Evolutionary conservation across 1,140 invertebrate genomes (phyloP).

Genomic region (Scylla paramamosain): DNA sequence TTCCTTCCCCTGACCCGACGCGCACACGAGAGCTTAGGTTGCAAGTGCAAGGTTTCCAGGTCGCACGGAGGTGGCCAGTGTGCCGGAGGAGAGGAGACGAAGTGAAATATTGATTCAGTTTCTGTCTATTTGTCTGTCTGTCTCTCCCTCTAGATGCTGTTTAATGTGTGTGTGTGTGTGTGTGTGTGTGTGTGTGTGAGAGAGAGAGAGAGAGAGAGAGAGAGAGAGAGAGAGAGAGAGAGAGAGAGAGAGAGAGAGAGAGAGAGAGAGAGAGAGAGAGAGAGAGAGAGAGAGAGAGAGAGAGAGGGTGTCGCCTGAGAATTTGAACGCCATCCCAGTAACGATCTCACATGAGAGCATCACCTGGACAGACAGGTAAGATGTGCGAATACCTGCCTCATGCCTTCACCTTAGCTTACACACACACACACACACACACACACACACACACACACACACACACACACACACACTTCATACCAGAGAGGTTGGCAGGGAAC

Average conservation of each 20-base stretch:
- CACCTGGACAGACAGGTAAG: not conserved
- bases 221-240: slow-evolving; percentile 23
- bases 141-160: too few species aligned
- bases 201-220: slow-evolving; percentile 44
- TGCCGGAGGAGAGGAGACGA: too few species aligned
- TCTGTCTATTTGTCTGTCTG: too few species aligned
- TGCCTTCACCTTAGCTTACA: not conserved
- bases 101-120: too few species aligned
- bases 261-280: slow-evolving; percentile 24
- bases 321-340: slow-evolving; percentile 68
- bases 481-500: not conserved
- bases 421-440: slow-evolving; percentile 1
- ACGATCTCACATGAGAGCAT: slow-evolving; percentile 46
- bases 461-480: not conserved
- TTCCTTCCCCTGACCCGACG: not conserved
- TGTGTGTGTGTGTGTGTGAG: not conserved
- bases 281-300: not conserved
- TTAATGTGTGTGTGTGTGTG: too few species aligned
- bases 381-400: not conserved
- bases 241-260: slow-evolving; percentile 26
- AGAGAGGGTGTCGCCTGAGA: not conserved
- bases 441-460: not conserved
- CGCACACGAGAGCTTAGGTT: not conserved
- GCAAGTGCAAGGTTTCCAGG: too few species aligned
- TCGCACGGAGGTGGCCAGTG: too few species aligned